A percentile compares a stretch with the other conserved stretches of the same genome.
phyloP scores from a whole-genome alignment of 1,140 invertebrate genomes.

The Eciton burchellii region DNA sequence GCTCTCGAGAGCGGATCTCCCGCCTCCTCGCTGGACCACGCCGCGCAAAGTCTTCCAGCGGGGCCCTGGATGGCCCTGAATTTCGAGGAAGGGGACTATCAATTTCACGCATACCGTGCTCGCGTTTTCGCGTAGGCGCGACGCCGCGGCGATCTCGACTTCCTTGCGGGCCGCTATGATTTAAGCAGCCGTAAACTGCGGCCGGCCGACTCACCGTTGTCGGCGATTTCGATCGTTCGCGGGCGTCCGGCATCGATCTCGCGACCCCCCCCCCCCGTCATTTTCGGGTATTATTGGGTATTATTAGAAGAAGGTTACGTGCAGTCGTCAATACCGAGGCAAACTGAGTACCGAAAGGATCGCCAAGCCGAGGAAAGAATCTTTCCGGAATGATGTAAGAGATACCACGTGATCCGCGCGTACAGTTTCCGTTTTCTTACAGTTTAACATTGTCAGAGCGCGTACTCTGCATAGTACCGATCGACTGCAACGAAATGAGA shows the following conservation, averaged over 20 bases:
- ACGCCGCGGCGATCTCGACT: background rate
- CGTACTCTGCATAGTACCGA: background rate
- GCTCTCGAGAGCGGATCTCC: slow-evolving; percentile 41
- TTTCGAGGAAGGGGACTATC: background rate
- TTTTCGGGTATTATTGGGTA: background rate
- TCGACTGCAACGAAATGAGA: slow-evolving; percentile 10
- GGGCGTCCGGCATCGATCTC: background rate
- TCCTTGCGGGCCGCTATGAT: too few relatives aligned
- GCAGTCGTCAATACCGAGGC: background rate
- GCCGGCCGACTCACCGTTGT: background rate
- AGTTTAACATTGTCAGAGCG: background rate
- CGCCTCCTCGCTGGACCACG: background rate
- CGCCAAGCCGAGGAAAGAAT: background rate
- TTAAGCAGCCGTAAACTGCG: background rate
- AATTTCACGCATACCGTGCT: background rate
- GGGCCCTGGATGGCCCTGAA: too few relatives aligned
- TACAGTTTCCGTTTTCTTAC: background rate
- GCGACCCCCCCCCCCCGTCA: background rate
- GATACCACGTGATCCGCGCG: slow-evolving; percentile 5
- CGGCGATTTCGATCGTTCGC: background rate
- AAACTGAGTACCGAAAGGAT: background rate
- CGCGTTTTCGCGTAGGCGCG: background rate
- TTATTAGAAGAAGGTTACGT: background rate
- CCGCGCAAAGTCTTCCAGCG: background rate
- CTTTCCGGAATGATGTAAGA: background rate